Percentiles rank a stretch among this genome's conserved stretches.
phyloP scores from a whole-genome alignment of 2,113 vertebrate species.

The Candoia aspera region DNA sequence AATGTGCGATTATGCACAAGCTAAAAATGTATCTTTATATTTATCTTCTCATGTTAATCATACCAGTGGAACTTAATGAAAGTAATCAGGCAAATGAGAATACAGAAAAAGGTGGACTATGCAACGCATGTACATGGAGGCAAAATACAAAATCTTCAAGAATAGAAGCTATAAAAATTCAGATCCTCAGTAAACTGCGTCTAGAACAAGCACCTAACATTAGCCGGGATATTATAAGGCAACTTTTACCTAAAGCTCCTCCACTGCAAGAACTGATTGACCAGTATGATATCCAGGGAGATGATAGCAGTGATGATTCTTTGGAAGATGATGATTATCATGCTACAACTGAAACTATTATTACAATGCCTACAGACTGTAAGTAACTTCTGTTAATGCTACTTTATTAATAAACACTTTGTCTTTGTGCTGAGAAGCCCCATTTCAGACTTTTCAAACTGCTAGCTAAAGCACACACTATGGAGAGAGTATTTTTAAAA shows the following conservation, averaged over 20 bases:
- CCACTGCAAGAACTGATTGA: conserved; percentile 95
- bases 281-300: conserved; percentile 96
- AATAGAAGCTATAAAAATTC: conserved; percentile 96
- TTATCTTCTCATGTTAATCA: conserved; percentile 84
- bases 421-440: conserved; percentile 69
- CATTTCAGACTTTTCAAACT: conserved; percentile 72
- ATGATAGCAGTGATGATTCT: conserved; percentile 87
- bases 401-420: conserved; percentile 57
- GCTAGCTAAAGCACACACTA: conserved; percentile 60
- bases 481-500: conserved; percentile 63
- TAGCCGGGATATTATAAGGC: conserved; percentile 92
- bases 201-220: conserved; percentile 97
- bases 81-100: conserved; percentile 78
- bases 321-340: conserved; percentile 96
- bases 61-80: conserved; percentile 81
- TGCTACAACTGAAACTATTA: conserved; percentile 91
- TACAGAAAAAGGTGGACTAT: conserved; percentile 84
- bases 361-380: conserved; percentile 95
- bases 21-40: conserved; percentile 73
- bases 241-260: conserved; percentile 94
- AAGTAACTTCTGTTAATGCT: conserved; percentile 72
- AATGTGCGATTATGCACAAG: conserved; percentile 84
- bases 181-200: conserved; percentile 97
- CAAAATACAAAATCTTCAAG: conserved; percentile 94
- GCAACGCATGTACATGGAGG: conserved; percentile 90